Evolutionary conservation across 2,888 invertebrate species (phyloP).

Genomic region (Syrphus vitripennis): DNA sequence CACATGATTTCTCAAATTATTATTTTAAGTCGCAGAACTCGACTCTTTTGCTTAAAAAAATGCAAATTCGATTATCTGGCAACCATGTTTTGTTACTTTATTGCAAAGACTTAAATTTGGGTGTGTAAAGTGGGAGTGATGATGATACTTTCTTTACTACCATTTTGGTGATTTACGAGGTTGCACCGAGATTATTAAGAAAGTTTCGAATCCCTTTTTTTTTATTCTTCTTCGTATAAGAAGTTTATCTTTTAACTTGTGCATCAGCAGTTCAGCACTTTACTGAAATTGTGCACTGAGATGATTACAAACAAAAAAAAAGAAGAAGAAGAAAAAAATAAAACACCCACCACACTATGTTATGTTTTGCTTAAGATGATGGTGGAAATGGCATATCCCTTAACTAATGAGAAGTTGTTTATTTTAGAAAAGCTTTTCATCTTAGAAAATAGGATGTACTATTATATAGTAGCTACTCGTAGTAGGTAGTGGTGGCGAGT

Average conservation of each 20-base stretch:
- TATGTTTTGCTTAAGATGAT: background rate
- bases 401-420: conserved; percentile 6
- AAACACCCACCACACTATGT: background rate
- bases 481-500: background rate
- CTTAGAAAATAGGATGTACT: background rate
- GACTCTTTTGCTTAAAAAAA: too few species aligned
- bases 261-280: background rate
- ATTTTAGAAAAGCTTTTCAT: background rate
- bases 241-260: background rate
- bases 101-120: background rate
- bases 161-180: conserved; percentile 8
- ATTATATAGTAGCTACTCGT: background rate
- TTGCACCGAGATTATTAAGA: conserved; percentile 31
- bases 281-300: background rate
- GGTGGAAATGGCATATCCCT: background rate
- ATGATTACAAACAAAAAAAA: background rate
- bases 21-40: too few species aligned
- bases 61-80: background rate
- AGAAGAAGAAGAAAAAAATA: background rate
- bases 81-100: background rate
- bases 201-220: conserved; percentile 29
- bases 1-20: too few species aligned
- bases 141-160: background rate
- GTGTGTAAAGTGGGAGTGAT: background rate
- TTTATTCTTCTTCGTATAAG: background rate